Evolutionary conservation across 92 coral and sea anemone genomes (phyloP), one percentile per base, ranked within the genome.

Genomic region (Bergia sp.): DNA sequence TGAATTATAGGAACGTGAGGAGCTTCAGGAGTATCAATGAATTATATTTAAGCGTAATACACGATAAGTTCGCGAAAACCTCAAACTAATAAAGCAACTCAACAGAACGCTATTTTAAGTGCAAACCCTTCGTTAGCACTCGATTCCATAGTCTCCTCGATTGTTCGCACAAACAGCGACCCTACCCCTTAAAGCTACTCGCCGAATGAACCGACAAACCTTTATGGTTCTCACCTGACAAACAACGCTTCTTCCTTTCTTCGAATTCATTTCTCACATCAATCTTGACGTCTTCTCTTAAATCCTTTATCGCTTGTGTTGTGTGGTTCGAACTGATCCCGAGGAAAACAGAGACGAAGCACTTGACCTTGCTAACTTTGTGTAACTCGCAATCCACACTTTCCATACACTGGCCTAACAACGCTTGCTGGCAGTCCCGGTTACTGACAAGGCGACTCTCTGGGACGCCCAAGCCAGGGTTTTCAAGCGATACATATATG

Each of bases 381-480:
- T 91, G 65, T 18, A 91, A 73, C 40, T 92, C 88, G 76, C 93
- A 90, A 36, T 93, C 92, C 21, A 73, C 81, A 29, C 95, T 86
- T 72, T 94, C 95, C 77, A 97, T 89, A 39, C 96, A 88, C 77
- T 97, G 99, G 44, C 99, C 99, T 43, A 97, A 89, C 77, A 97
- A 92, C 79, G 96, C 92, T 41, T 88, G 96, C 41, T 95, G 96
- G 18, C 81, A 81, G 13, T 95, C 91, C 61, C 93, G 88, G 58
- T 81, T 94, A 79, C 85, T 93, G 64, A 85, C 85, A 9, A 96
- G 82, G 18, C 98, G 94, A 89, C 94, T 93, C 75, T 95, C 95
- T 6, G 99, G 95, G 77, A 95, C 88, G 47, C 96, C 99, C 50
- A 94, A 82, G 64, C 99, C 99, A 18, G 99, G 98, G 64, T 92